Conservation (phyloP, 2,797 vertebrate species). For the Urophycis tenuis region DNA sequence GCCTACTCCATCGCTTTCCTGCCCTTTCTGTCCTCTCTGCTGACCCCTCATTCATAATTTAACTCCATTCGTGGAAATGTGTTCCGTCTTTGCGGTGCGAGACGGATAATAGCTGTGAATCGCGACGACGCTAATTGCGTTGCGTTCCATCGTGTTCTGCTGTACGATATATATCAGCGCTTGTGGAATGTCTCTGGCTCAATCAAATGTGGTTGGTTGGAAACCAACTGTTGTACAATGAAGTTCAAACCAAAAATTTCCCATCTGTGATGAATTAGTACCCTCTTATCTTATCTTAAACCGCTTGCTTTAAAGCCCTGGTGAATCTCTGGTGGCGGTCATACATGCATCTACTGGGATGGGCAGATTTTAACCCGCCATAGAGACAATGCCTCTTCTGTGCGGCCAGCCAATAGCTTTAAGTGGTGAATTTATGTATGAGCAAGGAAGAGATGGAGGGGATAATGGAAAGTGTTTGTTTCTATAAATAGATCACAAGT, state of each 20-base stretch:
- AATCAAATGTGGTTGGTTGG: too few relatives aligned
- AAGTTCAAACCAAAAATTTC: neutral
- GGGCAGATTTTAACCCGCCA: neutral
- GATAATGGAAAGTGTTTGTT: conserved; percentile 36
- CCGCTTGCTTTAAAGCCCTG: neutral
- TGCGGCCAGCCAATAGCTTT: neutral
- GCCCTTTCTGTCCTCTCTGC: too few relatives aligned
- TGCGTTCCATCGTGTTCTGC: too few relatives aligned
- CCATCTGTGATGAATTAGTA: neutral
- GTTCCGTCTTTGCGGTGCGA: too few relatives aligned
- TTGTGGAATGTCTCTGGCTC: too few relatives aligned
- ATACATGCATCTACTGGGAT: neutral
- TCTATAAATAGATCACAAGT: conserved; percentile 52
- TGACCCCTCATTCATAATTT: too few relatives aligned
- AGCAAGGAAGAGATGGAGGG: conserved; percentile 38
- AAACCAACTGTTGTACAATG: neutral
- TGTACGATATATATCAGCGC: too few relatives aligned
- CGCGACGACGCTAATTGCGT: too few relatives aligned
- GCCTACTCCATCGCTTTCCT: too few relatives aligned
- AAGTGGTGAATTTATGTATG: conserved; percentile 46
- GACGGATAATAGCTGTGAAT: too few relatives aligned
- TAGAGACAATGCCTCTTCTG: neutral
- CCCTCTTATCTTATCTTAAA: neutral
- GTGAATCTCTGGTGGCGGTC: neutral
- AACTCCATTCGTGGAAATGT: too few relatives aligned